Percentiles rank a stretch among this genome's conserved stretches.
phyloP scores from a whole-genome alignment of 2,113 vertebrate species.

The Ellobius talpinus region DNA sequence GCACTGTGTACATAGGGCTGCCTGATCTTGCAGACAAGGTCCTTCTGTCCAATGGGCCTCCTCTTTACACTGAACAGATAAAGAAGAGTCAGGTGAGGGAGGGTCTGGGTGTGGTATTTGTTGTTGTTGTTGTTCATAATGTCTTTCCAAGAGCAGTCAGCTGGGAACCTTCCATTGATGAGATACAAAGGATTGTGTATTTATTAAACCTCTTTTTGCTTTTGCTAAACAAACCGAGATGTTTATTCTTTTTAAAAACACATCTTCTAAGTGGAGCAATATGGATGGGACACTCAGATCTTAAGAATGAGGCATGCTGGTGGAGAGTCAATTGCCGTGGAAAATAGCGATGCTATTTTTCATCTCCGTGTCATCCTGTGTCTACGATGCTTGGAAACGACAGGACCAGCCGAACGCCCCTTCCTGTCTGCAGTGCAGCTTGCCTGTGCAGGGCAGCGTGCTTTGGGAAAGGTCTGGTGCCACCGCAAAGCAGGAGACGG shows the following conservation, averaged over 20 bases:
- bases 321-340: neutral
- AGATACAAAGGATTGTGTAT: slow-evolving; percentile 58
- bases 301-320: slow-evolving; percentile 53
- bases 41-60: neutral
- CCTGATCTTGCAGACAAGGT: neutral
- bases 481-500: neutral
- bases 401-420: neutral
- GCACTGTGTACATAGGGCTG: slow-evolving; percentile 60
- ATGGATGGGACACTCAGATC: neutral
- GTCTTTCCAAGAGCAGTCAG: slow-evolving; percentile 22
- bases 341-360: neutral
- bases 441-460: rapidly evolving
- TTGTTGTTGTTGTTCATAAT: neutral
- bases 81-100: neutral
- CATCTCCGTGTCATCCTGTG: neutral
- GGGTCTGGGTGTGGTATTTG: neutral
- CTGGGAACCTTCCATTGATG: neutral
- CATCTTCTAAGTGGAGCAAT: slow-evolving; percentile 25
- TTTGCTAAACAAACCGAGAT: slow-evolving; percentile 69
- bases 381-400: neutral
- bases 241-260: slow-evolving; percentile 66
- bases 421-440: neutral
- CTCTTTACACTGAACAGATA: neutral
- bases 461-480: no score
- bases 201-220: slow-evolving; percentile 65